Evolutionary conservation across 2,113 vertebrate genomes (phyloP), one percentile per base, ranked within the genome.

Genomic region (Cyprinus carpio): DNA sequence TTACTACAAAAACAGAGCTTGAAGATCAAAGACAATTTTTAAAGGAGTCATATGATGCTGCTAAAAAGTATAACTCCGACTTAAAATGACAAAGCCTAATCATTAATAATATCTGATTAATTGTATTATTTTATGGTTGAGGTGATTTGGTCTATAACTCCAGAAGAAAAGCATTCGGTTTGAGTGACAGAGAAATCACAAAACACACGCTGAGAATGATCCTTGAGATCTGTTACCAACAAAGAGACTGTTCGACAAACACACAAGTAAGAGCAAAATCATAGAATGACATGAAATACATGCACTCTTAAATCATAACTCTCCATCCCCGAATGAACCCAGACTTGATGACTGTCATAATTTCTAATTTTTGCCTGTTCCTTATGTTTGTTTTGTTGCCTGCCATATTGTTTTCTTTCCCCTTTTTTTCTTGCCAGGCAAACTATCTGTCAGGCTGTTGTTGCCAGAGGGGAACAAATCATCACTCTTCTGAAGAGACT

Each of bases 391-490:
- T 64, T 75, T 72, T 15, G 16, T 76, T 75, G 29, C 27, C n/a
- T 58, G 82, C 25, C 60, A 10, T 84, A 23, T 84, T 49, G 65
- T 20, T 62, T 60, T 58, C 78, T 49, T 8, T 27, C 23, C 56
- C n/a, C 15, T 75, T 37, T 25, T 76, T 58, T 31, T 71, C 13
- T 46, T 69, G 60, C 18, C 56, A 67, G 82, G 43, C n/a, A 71
- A n/a, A 62, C 54, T 6, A 18, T 87, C 84, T 81, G 37, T 49
- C 78, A 65, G 7, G 78, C 37, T 81, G 85, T 37, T 46, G 64
- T 77, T n/a, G 82, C 69, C 69, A 74, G 60, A 78, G 34, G n/a
- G 64, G 65, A 83, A 56, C 88, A 86, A 88, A 89, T 86, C 37
- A 75, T 29, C 25, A 10, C 12, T 25, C 78, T 67, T 87, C 78